A percentile compares a stretch with the other conserved stretches of the same genome.
These are phyloP conservation scores for Yponomeuta sedellus DNA, from an alignment of 2,888 invertebrate genomes.

Conservation along the genomic window DNA sequence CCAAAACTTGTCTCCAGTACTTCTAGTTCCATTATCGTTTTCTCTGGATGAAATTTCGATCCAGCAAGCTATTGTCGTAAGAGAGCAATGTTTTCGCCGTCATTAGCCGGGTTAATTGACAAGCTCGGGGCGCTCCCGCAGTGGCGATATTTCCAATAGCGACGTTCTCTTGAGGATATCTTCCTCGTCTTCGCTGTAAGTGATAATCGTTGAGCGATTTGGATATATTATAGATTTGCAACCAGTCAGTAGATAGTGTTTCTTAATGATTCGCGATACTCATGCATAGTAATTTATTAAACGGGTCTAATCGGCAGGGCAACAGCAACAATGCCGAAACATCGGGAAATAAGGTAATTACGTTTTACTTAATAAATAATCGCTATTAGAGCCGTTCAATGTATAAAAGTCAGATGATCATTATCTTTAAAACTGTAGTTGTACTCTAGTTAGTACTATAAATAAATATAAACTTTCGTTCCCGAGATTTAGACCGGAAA, in stretches of 20 bases:
- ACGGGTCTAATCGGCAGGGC: too few species aligned
- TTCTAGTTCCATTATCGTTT: not conserved
- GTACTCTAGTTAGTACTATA: too few species aligned
- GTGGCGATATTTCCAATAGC: conserved; percentile 3
- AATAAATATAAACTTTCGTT: too few species aligned
- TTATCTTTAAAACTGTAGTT: too few species aligned
- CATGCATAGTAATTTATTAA: too few species aligned
- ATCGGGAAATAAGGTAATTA: too few species aligned
- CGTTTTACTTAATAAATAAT: conserved; percentile 24
- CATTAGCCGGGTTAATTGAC: conserved; percentile 15
- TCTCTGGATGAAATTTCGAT: not conserved
- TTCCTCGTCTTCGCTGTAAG: conserved; percentile 5
- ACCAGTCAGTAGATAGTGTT: too few species aligned
- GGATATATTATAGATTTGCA: not conserved
- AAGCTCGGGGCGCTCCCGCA: conserved; percentile 9
- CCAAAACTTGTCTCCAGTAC: not conserved
- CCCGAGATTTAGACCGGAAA: too few species aligned
- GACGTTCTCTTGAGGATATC: conserved; percentile 10
- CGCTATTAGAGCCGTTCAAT: too few species aligned
- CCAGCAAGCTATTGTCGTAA: not conserved
- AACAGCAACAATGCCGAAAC: too few species aligned
- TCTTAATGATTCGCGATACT: too few species aligned
- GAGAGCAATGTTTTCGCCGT: not conserved
- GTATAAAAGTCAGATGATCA: too few species aligned
- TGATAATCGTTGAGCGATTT: not conserved